These are phyloP conservation scores for Benitochromis conjunctus DNA, from an alignment of 2,113 vertebrate species.

Conservation along the genomic window DNA sequence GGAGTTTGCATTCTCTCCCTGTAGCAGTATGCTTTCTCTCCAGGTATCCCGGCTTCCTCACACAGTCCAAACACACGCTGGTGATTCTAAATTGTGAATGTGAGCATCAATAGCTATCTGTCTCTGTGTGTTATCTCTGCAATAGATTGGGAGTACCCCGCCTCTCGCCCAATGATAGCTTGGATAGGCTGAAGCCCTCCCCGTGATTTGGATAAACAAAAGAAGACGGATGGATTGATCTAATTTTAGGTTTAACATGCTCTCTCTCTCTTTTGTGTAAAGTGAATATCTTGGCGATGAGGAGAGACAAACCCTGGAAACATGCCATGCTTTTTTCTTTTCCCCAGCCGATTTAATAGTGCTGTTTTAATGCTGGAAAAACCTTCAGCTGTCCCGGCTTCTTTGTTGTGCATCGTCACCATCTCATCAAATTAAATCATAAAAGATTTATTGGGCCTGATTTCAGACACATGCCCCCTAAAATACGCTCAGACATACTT, in stretches of 20 bases:
- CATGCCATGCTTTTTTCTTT: not conserved
- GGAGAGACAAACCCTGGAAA: not conserved
- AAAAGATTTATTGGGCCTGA: not conserved
- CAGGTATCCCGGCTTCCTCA: not conserved
- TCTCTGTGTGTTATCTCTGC: not conserved
- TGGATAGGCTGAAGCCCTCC: rapidly evolving
- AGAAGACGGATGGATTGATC: not conserved
- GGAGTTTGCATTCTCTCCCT: not conserved
- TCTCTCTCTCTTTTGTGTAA: not conserved
- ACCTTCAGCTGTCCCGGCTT: not conserved
- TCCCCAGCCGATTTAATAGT: not conserved
- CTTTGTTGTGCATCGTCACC: not conserved
- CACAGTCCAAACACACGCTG: not conserved
- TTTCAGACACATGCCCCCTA: not conserved
- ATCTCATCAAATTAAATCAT: not conserved
- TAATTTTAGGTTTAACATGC: not conserved
- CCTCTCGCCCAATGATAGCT: not conserved
- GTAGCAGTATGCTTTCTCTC: not conserved
- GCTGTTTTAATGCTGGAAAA: not conserved
- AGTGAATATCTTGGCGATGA: not conserved
- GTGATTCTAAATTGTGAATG: not conserved
- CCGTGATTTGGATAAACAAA: not conserved
- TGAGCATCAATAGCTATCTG: not conserved
- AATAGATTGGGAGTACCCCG: not conserved
- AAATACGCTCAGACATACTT: not conserved